Base-by-base conservation (phyloP, 2,797 vertebrate genomes). In the Danio jaintianensis region DNA sequence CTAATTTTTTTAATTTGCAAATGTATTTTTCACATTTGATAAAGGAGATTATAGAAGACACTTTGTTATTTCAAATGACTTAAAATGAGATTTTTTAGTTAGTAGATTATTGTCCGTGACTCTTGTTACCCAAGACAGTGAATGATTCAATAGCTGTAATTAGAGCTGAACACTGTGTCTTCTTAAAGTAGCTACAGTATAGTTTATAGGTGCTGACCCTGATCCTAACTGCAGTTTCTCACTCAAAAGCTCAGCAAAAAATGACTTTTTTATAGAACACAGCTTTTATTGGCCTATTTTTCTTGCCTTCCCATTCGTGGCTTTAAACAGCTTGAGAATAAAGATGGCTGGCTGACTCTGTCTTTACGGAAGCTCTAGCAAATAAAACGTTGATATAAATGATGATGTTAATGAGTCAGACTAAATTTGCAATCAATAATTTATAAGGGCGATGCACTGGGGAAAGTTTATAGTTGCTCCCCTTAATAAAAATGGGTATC, bases 191-290 rank as follows among this genome's bases (percentile, higher is more conserved):
- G 22, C 56, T 36, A 18, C 48, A n/a, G 36, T 4, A 3, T 47
- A 12, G 20, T 73, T 73, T 73, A 45, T 56, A 58, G 70, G 18
- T 22, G 40, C 12, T n/a, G 55, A 73, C 20, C 70, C 18, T 73
- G 70, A 47, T 22, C 70, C 38, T 42, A 12, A 38, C 10, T 47
- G 69, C 18, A 56, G 7, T 58, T 22, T 43, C 6, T 56, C 12
- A 43, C 7, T 16, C 15, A 59, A 29, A 73, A 43, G 13, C 70
- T 29, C 20, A 61, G 71, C 5, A 45, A 9, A 12, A n/a, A 18
- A 16, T 29, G 20, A 15, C 4, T 10, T 72, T 56, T 29, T 58
- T 18, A 38, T 29, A 13, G 9, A 40, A 70, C 48, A 38, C 16
- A 18, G 16, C 9, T 70, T 53, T 70, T 70, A 70, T 8, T 52